Conservation (phyloP, 2,888 invertebrate genomes). For the Tiliacea citrago region DNA sequence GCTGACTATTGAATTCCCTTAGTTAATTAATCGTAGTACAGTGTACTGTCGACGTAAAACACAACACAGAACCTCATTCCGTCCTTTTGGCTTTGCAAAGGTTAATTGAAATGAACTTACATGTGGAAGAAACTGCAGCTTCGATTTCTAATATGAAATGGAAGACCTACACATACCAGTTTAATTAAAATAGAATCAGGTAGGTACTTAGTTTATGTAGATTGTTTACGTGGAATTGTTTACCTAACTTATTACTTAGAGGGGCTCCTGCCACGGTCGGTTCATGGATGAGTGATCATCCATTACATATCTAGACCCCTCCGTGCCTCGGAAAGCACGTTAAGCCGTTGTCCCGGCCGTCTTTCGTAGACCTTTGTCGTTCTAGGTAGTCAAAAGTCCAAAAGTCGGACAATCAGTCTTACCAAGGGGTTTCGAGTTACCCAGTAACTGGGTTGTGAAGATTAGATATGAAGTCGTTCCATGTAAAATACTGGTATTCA, state of each 20-base stretch:
- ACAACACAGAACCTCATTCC: not conserved
- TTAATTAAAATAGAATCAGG: not conserved
- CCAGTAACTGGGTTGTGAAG: not conserved
- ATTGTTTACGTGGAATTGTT: not conserved
- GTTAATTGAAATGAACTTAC: slow-evolving; percentile 2
- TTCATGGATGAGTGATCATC: not conserved
- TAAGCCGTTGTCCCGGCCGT: too few relatives aligned
- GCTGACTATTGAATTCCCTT: not conserved
- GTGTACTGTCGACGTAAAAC: too few relatives aligned
- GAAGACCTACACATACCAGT: not conserved
- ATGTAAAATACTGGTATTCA: not conserved
- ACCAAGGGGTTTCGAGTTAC: not conserved
- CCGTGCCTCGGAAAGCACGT: not conserved
- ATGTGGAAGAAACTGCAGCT: not conserved
- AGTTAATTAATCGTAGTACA: not conserved
- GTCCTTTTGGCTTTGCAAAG: not conserved
- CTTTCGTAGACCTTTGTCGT: too few relatives aligned
- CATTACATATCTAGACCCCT: too few relatives aligned
- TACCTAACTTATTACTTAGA: not conserved
- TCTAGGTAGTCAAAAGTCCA: not conserved
- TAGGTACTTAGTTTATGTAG: not conserved
- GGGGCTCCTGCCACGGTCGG: too few relatives aligned
- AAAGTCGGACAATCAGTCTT: not conserved
- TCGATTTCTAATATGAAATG: not conserved
- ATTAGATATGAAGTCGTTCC: not conserved